Evolutionary conservation across 2,113 vertebrate species (phyloP).

Genomic region (Antigone vipio): DNA sequence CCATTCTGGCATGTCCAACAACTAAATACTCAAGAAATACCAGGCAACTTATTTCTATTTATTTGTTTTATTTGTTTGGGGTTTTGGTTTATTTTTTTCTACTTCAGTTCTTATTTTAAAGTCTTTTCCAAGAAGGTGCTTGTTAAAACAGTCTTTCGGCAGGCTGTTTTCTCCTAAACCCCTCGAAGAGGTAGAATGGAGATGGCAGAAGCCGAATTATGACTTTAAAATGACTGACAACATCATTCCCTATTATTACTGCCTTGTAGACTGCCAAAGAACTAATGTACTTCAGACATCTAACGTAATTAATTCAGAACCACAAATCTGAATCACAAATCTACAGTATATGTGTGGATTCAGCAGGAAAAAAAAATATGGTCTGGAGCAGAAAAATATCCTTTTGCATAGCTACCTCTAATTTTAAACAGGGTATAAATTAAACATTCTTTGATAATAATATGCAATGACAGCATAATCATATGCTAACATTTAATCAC

Average conservation of each 20-base stretch:
- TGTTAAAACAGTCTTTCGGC: conserved; percentile 42
- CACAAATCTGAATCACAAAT: conserved; percentile 74
- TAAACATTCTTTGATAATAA: conserved; percentile 84
- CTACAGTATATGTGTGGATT: conserved; percentile 69
- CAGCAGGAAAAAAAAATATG: conserved; percentile 66
- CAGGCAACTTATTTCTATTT: conserved; percentile 37
- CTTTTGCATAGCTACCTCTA: conserved; percentile 75
- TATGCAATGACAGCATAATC: conserved; percentile 81
- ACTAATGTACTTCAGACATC: conserved; percentile 71
- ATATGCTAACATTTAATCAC: conserved; percentile 84
- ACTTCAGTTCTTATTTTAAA: conserved; percentile 42
- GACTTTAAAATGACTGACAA: conserved; percentile 76
- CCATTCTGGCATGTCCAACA: not conserved
- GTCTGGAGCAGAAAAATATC: conserved; percentile 54
- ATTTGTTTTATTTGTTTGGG: not conserved
- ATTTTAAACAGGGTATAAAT: conserved; percentile 81
- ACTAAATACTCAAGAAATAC: conserved; percentile 17
- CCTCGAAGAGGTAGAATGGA: conserved; percentile 41
- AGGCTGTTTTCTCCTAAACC: conserved; percentile 48
- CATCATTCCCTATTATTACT: conserved; percentile 71
- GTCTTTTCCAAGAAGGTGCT: conserved; percentile 20
- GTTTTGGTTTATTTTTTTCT: not conserved
- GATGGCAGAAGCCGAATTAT: conserved; percentile 58
- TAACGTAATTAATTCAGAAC: conserved; percentile 76
- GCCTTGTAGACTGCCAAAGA: conserved; percentile 71